phyloP scores from a whole-genome alignment of 2,113 vertebrate genomes.

The Zosterops japonicus region DNA sequence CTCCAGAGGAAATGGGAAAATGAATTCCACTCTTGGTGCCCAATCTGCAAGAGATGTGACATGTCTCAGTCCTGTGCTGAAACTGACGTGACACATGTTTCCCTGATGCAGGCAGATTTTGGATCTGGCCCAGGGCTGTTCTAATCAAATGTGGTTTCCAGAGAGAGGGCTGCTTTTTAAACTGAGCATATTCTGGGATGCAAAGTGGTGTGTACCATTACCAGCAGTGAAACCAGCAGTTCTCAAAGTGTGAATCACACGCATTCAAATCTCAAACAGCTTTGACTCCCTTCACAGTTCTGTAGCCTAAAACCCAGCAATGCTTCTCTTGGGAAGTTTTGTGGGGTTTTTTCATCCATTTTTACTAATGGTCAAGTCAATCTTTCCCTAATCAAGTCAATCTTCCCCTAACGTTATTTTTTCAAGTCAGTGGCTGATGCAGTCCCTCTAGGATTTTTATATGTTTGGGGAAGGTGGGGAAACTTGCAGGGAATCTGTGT shows the following conservation, averaged over 20 bases:
- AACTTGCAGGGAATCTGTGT: background rate
- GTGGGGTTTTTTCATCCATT: background rate
- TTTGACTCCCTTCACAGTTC: conserved; percentile 10
- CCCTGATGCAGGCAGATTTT: conserved; percentile 21
- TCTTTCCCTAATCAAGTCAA: background rate
- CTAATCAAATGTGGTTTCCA: conserved; percentile 55
- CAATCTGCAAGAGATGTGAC: conserved; percentile 33
- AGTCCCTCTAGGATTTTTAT: background rate
- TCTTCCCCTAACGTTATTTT: background rate
- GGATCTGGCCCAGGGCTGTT: conserved; percentile 24
- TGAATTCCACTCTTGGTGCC: conserved; percentile 17
- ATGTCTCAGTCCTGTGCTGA: conserved; percentile 10
- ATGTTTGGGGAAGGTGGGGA: background rate
- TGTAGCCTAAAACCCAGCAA: background rate
- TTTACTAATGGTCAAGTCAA: background rate
- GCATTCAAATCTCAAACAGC: background rate
- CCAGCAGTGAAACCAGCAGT: background rate
- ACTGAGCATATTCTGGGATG: background rate
- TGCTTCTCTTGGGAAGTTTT: background rate
- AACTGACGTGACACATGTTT: conserved; percentile 32
- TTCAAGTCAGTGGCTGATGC: background rate
- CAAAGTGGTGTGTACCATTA: background rate
- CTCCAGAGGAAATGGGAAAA: conserved; percentile 37
- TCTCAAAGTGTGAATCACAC: conserved; percentile 31
- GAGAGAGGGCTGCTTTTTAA: conserved; percentile 17